These are phyloP conservation scores for Pituophis catenifer DNA, from an alignment of 2,113 vertebrate genomes.

Conservation along the genomic window DNA sequence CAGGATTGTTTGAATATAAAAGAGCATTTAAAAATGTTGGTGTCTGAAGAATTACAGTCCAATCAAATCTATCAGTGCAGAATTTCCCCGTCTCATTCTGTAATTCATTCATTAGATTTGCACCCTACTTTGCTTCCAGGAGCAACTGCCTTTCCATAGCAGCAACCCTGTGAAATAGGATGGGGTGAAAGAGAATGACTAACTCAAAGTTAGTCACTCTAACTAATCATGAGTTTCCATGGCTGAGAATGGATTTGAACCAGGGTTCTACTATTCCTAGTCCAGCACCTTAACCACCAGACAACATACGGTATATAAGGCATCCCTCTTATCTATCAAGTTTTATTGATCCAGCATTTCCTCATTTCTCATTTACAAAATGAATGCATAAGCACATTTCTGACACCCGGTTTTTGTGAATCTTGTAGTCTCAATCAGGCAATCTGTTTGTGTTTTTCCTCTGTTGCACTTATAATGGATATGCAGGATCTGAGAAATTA, in stretches of 20 bases:
- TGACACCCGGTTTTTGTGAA: not conserved
- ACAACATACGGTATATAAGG: not conserved
- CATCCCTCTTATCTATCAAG: not conserved
- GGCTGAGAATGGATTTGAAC: not conserved
- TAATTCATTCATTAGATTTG: not conserved
- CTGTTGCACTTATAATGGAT: not conserved
- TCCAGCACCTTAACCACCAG: not conserved
- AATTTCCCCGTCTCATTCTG: not conserved
- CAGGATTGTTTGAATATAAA: not conserved
- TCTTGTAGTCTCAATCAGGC: not conserved
- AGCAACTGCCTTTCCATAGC: not conserved
- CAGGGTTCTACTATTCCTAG: not conserved
- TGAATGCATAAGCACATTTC: not conserved
- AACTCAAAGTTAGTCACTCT: not conserved
- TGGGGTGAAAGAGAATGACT: not conserved
- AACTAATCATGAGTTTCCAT: not conserved
- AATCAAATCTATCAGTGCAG: not conserved
- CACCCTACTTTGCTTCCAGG: not conserved
- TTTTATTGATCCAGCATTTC: not conserved
- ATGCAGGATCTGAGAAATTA: not conserved
- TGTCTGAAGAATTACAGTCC: not conserved
- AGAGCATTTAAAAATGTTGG: not conserved
- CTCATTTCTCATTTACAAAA: not conserved
- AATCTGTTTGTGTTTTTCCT: not conserved
- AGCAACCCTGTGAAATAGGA: not conserved